These are phyloP conservation scores for Lampris megalopsis DNA, from an alignment of 2,113 vertebrate species.

Conservation along the genomic window DNA sequence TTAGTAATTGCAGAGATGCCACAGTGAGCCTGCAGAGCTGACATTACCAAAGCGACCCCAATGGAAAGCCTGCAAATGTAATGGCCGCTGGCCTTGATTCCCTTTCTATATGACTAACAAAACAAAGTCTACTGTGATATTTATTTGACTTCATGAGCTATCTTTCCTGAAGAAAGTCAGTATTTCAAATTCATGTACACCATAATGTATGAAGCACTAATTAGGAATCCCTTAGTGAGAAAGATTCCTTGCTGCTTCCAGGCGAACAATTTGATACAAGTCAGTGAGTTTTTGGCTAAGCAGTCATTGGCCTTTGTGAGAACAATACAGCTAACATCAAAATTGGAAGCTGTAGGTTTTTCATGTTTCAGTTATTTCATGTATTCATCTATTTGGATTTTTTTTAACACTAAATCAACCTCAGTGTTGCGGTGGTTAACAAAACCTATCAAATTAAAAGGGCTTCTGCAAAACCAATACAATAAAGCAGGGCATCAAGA, in stretches of 20 bases:
- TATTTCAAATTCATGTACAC: no score
- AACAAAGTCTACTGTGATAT: slow-evolving; percentile 17
- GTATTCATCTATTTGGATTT: no score
- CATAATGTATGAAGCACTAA: no score
- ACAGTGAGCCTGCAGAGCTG: slow-evolving; percentile 44
- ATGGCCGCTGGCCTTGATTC: slow-evolving; percentile 40
- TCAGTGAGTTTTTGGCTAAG: background rate
- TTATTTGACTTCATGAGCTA: slow-evolving; percentile 7
- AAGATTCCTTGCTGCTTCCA: background rate
- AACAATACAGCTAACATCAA: no score
- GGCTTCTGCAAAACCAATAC: slow-evolving; percentile 22
- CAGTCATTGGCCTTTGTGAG: no score
- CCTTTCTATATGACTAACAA: slow-evolving; percentile 25
- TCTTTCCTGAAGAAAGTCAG: background rate
- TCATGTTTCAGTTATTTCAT: no score
- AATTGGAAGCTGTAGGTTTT: no score
- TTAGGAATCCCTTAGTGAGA: background rate
- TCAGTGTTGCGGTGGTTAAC: slow-evolving; percentile 1
- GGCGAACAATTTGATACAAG: background rate
- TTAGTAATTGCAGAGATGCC: slow-evolving; percentile 64
- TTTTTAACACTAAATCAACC: no score
- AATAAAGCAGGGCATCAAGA: background rate
- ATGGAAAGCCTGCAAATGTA: slow-evolving; percentile 51
- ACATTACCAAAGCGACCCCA: slow-evolving; percentile 47
- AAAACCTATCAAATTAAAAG: slow-evolving; percentile 39